A percentile compares a stretch with the other conserved stretches of the same genome.
These are phyloP conservation scores for Pilophorus perplexus DNA, from an alignment of 2,888 invertebrate species.

Conservation along the genomic window DNA sequence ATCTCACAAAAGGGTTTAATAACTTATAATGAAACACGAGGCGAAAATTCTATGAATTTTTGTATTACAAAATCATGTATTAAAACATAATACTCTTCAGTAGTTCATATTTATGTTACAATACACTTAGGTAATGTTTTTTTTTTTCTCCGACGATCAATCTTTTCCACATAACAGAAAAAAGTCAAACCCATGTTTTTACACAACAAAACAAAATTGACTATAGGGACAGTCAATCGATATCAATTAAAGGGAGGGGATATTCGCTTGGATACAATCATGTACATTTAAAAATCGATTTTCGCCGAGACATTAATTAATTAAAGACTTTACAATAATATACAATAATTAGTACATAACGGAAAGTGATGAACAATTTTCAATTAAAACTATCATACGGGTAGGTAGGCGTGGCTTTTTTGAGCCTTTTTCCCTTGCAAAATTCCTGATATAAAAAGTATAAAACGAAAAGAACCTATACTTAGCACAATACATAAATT, in stretches of 20 bases:
- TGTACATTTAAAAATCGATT: slow-evolving; percentile 34
- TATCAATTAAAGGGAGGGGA: slow-evolving; percentile 7
- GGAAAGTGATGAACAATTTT: slow-evolving; percentile 36
- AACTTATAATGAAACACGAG: neutral
- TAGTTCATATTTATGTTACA: slow-evolving; percentile 46
- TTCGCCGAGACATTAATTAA: slow-evolving; percentile 29
- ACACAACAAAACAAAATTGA: slow-evolving; percentile 18
- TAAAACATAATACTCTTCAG: slow-evolving; percentile 49
- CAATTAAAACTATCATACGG: neutral
- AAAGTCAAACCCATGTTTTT: slow-evolving; percentile 25
- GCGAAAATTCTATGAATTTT: slow-evolving; percentile 29
- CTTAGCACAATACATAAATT: slow-evolving; percentile 23
- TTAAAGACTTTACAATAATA: slow-evolving; percentile 36
- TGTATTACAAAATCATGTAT: slow-evolving; percentile 49
- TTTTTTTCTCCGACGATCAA: slow-evolving; percentile 33
- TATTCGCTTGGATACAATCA: slow-evolving; percentile 24
- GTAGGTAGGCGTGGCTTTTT: slow-evolving; percentile 5
- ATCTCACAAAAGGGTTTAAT: too few species aligned
- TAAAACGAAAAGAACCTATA: slow-evolving; percentile 7
- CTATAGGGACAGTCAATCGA: slow-evolving; percentile 16
- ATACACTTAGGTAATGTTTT: slow-evolving; percentile 53
- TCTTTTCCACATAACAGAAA: slow-evolving; percentile 29
- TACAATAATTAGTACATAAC: slow-evolving; percentile 35
- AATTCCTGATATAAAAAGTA: neutral
- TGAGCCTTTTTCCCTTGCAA: neutral